These are phyloP conservation scores for Athalia rosae DNA, from an alignment of 2,888 invertebrate species.

Conservation along the genomic window DNA sequence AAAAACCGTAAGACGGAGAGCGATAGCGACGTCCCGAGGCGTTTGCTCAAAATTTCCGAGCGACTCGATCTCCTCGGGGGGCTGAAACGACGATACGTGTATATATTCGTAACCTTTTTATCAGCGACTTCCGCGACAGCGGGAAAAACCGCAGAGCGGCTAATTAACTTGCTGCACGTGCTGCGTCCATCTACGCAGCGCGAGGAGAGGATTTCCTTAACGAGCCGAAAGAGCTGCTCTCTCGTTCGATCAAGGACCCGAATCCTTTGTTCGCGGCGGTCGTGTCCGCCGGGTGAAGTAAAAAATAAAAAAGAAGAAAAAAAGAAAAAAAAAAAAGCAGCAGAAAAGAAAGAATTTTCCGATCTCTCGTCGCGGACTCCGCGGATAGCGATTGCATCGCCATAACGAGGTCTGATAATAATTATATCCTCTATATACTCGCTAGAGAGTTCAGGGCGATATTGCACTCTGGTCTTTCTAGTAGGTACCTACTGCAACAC, in stretches of 20 bases:
- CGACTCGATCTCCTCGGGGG: background rate
- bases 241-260: slow-evolving; percentile 18
- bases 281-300: background rate
- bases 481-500: background rate
- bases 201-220: slow-evolving; percentile 31
- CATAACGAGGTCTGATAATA: slow-evolving; percentile 44
- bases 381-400: slow-evolving; percentile 36
- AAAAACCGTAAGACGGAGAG: background rate
- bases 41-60: too few species aligned
- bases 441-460: slow-evolving; percentile 43
- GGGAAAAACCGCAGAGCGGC: slow-evolving; percentile 18
- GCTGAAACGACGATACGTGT: background rate
- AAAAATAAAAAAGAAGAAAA: too few species aligned
- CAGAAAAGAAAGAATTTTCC: background rate
- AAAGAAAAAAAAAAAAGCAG: too few species aligned
- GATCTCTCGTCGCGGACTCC: background rate
- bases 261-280: slow-evolving; percentile 36
- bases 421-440: slow-evolving; percentile 37
- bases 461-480: slow-evolving; percentile 4
- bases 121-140: slow-evolving; percentile 25
- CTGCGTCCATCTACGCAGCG: background rate
- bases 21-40: background rate
- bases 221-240: slow-evolving; percentile 16
- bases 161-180: slow-evolving; percentile 40
- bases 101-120: background rate